phyloP scores from a whole-genome alignment of 2,113 vertebrate genomes.

The Pseudonaja textilis region DNA sequence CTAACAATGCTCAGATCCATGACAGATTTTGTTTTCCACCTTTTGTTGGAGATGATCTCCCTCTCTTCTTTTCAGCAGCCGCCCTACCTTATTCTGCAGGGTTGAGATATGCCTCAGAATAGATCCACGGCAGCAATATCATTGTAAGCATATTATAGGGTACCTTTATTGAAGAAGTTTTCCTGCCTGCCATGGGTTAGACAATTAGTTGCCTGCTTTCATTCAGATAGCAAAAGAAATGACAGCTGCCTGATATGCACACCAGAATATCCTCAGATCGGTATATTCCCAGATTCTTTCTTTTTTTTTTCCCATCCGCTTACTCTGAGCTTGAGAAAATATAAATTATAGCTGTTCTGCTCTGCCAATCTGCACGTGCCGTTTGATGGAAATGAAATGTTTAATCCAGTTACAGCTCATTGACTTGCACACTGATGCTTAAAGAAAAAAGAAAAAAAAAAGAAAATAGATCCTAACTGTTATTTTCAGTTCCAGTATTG shows the following conservation, averaged over 20 bases:
- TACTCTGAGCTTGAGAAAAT: constrained; percentile 20
- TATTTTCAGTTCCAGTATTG: constrained; percentile 2
- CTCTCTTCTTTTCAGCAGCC: neutral
- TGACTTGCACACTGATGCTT: neutral
- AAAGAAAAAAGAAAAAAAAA: neutral
- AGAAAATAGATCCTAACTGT: neutral
- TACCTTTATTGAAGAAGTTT: neutral
- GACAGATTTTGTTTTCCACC: neutral
- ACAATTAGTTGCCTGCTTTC: constrained; percentile 32
- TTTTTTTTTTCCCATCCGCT: neutral
- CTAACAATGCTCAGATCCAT: neutral
- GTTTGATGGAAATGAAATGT: neutral
- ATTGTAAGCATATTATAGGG: neutral
- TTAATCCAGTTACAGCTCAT: constrained; percentile 28
- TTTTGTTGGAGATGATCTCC: neutral
- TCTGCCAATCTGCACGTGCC: constrained; percentile 10
- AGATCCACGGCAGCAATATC: neutral
- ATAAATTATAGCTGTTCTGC: constrained; percentile 6
- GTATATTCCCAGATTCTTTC: constrained; percentile 5
- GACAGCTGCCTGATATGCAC: neutral
- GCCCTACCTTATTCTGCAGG: neutral
- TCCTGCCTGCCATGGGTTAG: neutral
- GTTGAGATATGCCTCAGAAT: neutral
- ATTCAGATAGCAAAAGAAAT: constrained; percentile 32
- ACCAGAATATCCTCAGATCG: constrained; percentile 9